Conservation (phyloP, 2,888 invertebrate genomes). For the Hypsopygia costalis region DNA sequence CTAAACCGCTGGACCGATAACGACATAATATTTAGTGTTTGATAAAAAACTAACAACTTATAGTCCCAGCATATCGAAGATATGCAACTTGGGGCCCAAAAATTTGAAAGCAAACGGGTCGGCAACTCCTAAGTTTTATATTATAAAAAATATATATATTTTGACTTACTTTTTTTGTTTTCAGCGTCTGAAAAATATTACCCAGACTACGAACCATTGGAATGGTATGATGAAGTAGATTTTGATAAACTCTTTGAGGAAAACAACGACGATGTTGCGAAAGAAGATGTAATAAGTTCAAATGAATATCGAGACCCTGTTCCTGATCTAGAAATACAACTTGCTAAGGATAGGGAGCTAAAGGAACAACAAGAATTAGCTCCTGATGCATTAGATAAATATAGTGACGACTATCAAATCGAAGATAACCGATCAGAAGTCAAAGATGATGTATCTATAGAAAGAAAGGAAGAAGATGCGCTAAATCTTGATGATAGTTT, state of each 20-base stretch:
- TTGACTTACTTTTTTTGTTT: not conserved
- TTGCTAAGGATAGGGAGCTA: constrained; percentile 13
- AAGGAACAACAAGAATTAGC: not conserved
- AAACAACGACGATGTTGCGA: not conserved
- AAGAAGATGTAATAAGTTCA: not conserved
- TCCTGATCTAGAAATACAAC: not conserved
- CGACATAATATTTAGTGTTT: too few species aligned
- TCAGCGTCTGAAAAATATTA: not conserved
- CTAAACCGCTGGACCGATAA: too few species aligned
- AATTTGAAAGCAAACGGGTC: too few species aligned
- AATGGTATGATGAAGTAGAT: constrained; percentile 15
- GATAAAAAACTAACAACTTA: too few species aligned
- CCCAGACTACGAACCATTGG: not conserved
- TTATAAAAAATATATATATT: not conserved
- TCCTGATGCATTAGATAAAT: constrained; percentile 12
- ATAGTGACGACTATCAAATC: constrained; percentile 44
- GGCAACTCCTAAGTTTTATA: too few species aligned
- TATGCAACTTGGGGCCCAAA: too few species aligned
- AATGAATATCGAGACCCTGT: not conserved
- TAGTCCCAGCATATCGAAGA: too few species aligned
- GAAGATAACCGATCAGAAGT: constrained; percentile 52
- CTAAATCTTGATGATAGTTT: too few species aligned
- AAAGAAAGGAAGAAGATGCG: constrained; percentile 10
- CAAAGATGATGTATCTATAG: constrained; percentile 12
- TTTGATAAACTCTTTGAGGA: constrained; percentile 12